These are phyloP conservation scores for Gryon sp. DNA, from an alignment of 1,140 invertebrate species.

Conservation along the genomic window DNA sequence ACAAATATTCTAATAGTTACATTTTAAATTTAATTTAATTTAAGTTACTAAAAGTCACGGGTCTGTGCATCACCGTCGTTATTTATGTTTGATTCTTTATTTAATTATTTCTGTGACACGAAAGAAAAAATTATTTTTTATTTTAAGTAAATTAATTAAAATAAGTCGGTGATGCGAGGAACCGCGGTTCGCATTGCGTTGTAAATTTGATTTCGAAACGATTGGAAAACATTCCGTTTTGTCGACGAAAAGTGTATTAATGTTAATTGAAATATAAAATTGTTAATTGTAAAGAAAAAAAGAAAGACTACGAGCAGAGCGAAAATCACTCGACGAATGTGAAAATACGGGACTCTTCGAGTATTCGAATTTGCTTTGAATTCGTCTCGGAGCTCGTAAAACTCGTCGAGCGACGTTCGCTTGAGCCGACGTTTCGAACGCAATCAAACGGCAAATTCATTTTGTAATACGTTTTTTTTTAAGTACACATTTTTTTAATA, in stretches of 20 bases:
- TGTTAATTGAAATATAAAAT: constrained; percentile 1
- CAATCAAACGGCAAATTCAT: constrained; percentile 37
- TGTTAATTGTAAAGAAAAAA: constrained; percentile 25
- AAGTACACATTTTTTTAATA: constrained; percentile 12
- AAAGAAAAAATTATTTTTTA: too few species aligned
- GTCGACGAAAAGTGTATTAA: constrained; percentile 14
- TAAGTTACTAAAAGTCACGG: constrained; percentile 16
- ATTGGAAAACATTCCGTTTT: constrained; percentile 42
- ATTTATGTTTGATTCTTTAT: too few species aligned
- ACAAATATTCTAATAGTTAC: constrained; percentile 5
- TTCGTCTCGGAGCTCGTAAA: background rate
- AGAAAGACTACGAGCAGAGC: background rate
- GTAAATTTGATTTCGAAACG: constrained; percentile 21
- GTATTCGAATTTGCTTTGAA: too few species aligned
- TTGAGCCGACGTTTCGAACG: constrained; percentile 6
- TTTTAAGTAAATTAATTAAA: constrained; percentile 3
- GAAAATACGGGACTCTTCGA: background rate
- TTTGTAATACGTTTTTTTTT: constrained; percentile 11
- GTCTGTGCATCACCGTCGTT: constrained; percentile 14
- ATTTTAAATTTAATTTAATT: constrained; percentile 24
- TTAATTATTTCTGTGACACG: too few species aligned
- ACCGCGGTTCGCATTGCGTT: constrained; percentile 36
- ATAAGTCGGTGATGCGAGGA: constrained; percentile 13
- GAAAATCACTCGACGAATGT: constrained; percentile 4
- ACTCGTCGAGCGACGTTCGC: constrained; percentile 8